These are phyloP conservation scores for Mellivora capensis DNA, from an alignment of 2,113 vertebrate genomes.

Conservation along the genomic window DNA sequence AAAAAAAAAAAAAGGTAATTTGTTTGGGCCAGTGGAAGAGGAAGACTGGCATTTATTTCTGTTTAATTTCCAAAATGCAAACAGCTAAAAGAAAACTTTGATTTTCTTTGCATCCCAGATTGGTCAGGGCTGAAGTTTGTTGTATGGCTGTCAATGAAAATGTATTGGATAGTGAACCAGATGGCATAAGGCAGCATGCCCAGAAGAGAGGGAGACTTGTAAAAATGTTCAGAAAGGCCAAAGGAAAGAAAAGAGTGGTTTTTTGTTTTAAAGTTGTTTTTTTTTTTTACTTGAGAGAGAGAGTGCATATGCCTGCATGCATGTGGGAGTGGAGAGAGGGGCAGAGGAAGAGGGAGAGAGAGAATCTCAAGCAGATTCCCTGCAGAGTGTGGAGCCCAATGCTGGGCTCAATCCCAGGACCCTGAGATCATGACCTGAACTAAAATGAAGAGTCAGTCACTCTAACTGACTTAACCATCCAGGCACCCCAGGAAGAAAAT, in stretches of 20 bases:
- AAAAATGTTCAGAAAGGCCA: neutral
- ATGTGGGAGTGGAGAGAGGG: neutral
- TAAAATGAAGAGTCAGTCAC: neutral
- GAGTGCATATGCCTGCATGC: neutral
- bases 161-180: constrained; percentile 43
- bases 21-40: constrained; percentile 9
- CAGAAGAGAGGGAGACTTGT: neutral
- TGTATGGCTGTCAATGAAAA: constrained; percentile 13
- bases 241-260: neutral
- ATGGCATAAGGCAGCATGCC: constrained; percentile 40
- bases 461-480: neutral
- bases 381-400: neutral
- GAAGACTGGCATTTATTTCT: constrained; percentile 57
- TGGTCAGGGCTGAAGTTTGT: constrained; percentile 41
- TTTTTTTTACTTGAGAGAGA: neutral
- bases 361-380: neutral
- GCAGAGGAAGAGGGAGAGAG: neutral
- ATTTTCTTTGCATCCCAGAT: constrained; percentile 54
- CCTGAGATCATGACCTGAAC: neutral
- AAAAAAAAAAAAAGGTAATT: neutral
- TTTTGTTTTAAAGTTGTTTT: neutral
- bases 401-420: fast-evolving
- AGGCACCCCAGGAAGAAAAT: neutral
- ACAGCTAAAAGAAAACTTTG: constrained; percentile 50
- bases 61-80: constrained; percentile 53